Evolutionary conservation across 2,797 vertebrate species (phyloP).

Genomic region (Galago senegalensis): DNA sequence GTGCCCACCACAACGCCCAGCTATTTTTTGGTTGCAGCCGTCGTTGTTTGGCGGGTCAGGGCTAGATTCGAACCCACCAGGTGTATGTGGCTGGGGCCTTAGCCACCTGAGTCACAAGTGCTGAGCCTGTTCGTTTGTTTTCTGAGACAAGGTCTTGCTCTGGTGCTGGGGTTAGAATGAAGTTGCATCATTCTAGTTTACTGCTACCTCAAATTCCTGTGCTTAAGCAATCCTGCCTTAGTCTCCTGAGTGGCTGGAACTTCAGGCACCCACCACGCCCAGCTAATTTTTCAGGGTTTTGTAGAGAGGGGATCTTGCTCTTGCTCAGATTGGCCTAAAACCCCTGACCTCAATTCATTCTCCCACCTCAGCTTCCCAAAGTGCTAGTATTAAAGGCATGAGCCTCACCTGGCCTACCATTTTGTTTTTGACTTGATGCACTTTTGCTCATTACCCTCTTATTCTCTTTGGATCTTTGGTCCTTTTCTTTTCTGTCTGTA

Average conservation of each 20-base stretch:
- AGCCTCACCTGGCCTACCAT: not conserved
- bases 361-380: not conserved
- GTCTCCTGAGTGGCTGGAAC: not conserved
- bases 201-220: not conserved
- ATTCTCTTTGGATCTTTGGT: not conserved
- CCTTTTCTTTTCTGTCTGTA: not conserved
- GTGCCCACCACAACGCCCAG: too few relatives aligned
- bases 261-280: not conserved
- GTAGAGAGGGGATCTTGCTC: not conserved
- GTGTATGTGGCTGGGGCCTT: too few relatives aligned
- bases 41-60: too few relatives aligned
- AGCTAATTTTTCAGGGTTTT: not conserved
- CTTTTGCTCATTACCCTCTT: slow-evolving; percentile 5
- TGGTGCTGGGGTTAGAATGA: not conserved
- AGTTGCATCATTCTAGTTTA: not conserved
- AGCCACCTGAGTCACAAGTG: too few relatives aligned
- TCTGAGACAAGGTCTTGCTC: not conserved
- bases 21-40: too few relatives aligned
- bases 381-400: not conserved
- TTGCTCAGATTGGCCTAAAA: not conserved
- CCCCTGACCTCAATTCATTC: not conserved
- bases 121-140: not conserved
- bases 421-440: not conserved
- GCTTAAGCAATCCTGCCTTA: not conserved
- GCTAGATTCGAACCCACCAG: too few relatives aligned